phyloP scores from a whole-genome alignment of 2,113 vertebrate genomes.

The Melanocharis versteri region DNA sequence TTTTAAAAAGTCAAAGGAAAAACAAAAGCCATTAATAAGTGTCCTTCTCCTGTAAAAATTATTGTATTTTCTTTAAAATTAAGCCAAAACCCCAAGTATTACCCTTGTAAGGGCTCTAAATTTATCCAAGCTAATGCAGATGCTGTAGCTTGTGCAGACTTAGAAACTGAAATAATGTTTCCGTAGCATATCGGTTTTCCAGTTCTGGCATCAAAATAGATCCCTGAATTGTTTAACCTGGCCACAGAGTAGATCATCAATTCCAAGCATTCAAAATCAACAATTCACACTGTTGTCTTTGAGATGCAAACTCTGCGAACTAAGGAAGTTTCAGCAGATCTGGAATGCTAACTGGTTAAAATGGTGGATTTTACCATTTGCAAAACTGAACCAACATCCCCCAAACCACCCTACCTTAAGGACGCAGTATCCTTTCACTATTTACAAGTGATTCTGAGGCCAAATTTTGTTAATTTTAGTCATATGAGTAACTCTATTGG shows the following conservation, averaged over 20 bases:
- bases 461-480: background rate
- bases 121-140: background rate
- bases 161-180: background rate
- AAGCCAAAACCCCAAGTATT: background rate
- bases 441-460: background rate
- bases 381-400: background rate
- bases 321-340: background rate
- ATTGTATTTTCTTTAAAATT: background rate
- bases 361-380: background rate
- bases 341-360: too few species aligned
- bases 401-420: background rate
- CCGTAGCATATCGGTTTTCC: background rate
- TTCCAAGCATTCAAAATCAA: background rate
- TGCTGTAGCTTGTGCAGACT: background rate
- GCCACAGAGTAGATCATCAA: background rate
- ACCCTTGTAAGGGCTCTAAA: background rate
- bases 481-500: background rate
- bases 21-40: background rate
- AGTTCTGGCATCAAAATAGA: background rate
- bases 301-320: background rate
- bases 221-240: background rate
- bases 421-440: background rate
- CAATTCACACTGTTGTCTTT: background rate
- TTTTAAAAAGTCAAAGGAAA: background rate
- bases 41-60: background rate